Evolutionary conservation across 2,113 vertebrate genomes (phyloP).

Genomic region (Neolamprologus longior): DNA sequence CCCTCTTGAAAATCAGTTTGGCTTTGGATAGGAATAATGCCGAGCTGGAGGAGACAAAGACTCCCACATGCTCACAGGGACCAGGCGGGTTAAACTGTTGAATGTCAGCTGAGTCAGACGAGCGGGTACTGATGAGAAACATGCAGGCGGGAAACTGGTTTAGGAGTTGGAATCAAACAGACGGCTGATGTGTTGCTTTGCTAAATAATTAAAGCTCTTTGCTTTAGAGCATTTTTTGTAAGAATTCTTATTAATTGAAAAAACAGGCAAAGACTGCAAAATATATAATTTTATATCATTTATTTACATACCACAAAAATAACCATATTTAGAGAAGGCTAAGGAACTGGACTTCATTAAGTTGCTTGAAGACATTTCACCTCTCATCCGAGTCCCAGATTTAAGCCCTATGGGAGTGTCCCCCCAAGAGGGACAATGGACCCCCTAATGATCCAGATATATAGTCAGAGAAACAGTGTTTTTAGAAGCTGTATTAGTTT

Average conservation of each 20-base stretch:
- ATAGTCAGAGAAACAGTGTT: background rate
- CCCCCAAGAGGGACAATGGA: background rate
- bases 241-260: background rate
- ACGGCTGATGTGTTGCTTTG: background rate
- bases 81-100: background rate
- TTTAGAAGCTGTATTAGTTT: background rate
- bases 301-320: fast-evolving
- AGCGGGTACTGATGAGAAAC: background rate
- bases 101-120: background rate
- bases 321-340: background rate
- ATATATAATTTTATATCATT: background rate
- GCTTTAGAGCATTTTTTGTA: background rate
- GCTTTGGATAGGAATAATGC: background rate
- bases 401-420: background rate
- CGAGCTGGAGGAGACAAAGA: background rate
- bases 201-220: background rate
- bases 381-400: background rate
- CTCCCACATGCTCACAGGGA: background rate
- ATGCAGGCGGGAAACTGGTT: background rate
- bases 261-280: background rate
- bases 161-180: background rate
- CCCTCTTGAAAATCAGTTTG: background rate
- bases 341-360: background rate
- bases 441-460: background rate
- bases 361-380: background rate